phyloP scores from a whole-genome alignment of 2,888 invertebrate species.

The Pandemis cinnamomeana region DNA sequence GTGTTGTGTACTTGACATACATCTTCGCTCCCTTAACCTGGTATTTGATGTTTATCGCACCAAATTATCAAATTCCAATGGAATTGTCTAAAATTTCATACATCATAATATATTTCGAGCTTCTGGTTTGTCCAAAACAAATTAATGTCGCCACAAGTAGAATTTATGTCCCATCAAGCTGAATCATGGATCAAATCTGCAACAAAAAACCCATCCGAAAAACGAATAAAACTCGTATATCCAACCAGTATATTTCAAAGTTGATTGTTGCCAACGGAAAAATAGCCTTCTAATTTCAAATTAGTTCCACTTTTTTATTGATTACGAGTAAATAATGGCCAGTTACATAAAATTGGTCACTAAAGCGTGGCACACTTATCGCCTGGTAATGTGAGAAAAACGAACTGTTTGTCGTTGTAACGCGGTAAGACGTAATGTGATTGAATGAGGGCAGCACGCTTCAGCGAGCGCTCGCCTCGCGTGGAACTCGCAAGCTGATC shows the following conservation, averaged over 20 bases:
- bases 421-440: constrained; percentile 60
- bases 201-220: constrained; percentile 11
- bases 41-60: constrained; percentile 18
- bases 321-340: constrained; percentile 25
- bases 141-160: constrained; percentile 30
- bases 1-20: constrained; percentile 38
- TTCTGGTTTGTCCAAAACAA: constrained; percentile 23
- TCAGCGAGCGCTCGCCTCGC: constrained; percentile 47
- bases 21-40: constrained; percentile 34
- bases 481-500: constrained; percentile 48
- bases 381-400: constrained; percentile 48
- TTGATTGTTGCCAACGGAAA: constrained; percentile 9
- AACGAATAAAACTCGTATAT: constrained; percentile 22
- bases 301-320: constrained; percentile 7
- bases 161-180: constrained; percentile 35
- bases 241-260: constrained; percentile 20
- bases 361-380: constrained; percentile 39
- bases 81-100: constrained; percentile 16
- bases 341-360: constrained; percentile 36
- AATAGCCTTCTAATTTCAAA: constrained; percentile 22
- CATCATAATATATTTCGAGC: constrained; percentile 20
- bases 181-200: constrained; percentile 20
- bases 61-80: constrained; percentile 3
- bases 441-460: constrained; percentile 64
- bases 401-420: constrained; percentile 52